phyloP scores from a whole-genome alignment of 53 echinoderm and acorn worm species.

The Zoroaster sp. region DNA sequence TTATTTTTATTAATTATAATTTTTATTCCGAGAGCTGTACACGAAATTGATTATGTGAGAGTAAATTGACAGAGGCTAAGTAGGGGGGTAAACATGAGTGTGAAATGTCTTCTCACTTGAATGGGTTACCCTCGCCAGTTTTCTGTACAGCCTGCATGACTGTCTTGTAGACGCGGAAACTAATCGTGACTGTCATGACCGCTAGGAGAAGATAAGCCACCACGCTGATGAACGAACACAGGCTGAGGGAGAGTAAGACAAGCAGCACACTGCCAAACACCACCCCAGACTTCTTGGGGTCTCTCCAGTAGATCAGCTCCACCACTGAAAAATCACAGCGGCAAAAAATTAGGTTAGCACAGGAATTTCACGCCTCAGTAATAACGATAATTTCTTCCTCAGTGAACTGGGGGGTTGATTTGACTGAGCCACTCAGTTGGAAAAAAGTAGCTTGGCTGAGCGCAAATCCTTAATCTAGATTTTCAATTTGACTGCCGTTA shows the following conservation, averaged over 20 bases:
- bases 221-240: conserved; percentile 97
- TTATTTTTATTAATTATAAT: too few species aligned
- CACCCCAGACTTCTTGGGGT: conserved; percentile 88
- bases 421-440: too few species aligned
- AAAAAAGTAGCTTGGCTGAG: too few species aligned
- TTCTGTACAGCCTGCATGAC: conserved; percentile 99
- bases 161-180: conserved; percentile 98
- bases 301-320: conserved; percentile 96
- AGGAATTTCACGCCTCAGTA: too few species aligned
- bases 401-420: too few species aligned
- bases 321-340: conserved; percentile 63
- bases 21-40: too few species aligned
- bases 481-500: too few species aligned
- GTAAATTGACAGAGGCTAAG: not conserved
- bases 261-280: conserved; percentile 87
- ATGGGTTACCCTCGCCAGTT: conserved; percentile 96
- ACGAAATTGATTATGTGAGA: too few species aligned
- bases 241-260: conserved; percentile 85
- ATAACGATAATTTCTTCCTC: too few species aligned
- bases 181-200: conserved; percentile 95
- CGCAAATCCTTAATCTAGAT: too few species aligned
- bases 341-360: not conserved
- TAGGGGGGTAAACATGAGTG: not conserved
- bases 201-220: conserved; percentile 93
- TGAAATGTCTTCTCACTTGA: conserved; percentile 79